Conservation (phyloP, 2,113 vertebrate species). For the Egretta garzetta region DNA sequence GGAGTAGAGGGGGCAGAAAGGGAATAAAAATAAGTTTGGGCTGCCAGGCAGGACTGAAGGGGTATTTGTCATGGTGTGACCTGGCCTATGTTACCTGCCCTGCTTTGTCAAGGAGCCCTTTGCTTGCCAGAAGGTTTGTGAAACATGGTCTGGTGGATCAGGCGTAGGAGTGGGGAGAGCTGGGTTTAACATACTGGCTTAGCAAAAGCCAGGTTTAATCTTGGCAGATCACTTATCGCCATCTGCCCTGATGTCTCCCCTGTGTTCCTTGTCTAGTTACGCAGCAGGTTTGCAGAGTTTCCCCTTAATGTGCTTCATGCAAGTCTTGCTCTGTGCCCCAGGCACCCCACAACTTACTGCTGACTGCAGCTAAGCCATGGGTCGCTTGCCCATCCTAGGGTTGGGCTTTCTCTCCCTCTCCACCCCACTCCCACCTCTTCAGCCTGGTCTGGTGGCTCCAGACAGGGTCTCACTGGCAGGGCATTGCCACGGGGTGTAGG, state of each 20-base stretch:
- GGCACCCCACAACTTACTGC: neutral
- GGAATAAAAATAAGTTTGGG: neutral
- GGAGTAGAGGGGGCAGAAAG: neutral
- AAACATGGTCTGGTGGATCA: accelerated
- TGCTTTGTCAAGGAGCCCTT: neutral
- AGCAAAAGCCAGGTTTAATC: neutral
- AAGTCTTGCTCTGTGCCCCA: neutral
- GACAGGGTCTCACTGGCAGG: neutral
- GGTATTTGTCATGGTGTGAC: neutral
- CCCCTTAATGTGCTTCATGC: neutral
- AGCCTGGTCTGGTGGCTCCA: neutral
- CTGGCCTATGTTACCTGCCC: neutral
- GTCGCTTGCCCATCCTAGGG: neutral
- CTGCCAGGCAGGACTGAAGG: neutral
- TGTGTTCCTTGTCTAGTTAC: neutral
- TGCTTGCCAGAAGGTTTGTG: neutral
- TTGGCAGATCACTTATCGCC: neutral
- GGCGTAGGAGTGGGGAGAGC: neutral
- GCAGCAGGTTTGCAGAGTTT: neutral
- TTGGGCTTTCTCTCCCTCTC: neutral
- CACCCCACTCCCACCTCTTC: neutral
- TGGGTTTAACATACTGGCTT: neutral
- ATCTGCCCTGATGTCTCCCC: neutral
- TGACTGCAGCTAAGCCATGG: neutral
- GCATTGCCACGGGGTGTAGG: neutral